phyloP scores from a whole-genome alignment of 2,113 vertebrate genomes.

The Tupaia chinensis region DNA sequence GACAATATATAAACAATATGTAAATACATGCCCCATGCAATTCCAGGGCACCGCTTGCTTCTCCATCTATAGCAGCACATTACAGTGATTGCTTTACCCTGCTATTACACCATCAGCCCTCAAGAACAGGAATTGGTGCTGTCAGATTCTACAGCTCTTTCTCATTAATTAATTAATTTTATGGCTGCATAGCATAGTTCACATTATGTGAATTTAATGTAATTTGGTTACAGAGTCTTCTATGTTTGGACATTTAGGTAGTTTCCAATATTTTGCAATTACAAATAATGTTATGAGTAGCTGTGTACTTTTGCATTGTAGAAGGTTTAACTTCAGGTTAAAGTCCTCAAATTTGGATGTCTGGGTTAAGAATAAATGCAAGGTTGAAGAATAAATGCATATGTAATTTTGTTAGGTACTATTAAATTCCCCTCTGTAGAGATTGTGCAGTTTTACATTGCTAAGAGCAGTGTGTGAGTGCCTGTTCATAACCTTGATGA shows the following conservation, averaged over 20 bases:
- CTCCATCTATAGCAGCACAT: too few relatives aligned
- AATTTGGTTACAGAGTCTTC: background rate
- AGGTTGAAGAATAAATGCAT: background rate
- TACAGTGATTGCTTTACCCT: too few relatives aligned
- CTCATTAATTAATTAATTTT: background rate
- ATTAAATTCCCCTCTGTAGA: background rate
- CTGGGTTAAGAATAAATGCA: background rate
- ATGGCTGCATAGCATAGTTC: background rate
- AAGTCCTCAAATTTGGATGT: background rate
- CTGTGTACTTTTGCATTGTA: background rate
- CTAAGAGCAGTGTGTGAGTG: background rate
- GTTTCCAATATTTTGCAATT: background rate
- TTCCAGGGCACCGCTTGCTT: too few relatives aligned
- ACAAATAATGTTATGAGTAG: background rate
- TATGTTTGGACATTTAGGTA: background rate
- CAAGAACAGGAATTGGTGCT: too few relatives aligned
- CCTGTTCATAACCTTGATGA: background rate
- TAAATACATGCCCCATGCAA: too few relatives aligned
- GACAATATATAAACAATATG: background rate
- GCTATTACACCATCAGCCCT: too few relatives aligned
- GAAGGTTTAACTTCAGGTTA: background rate
- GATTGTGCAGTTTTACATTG: background rate
- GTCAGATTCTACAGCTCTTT: background rate
- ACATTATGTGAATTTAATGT: too few relatives aligned
- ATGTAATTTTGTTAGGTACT: background rate